phyloP scores from a whole-genome alignment of 1,140 invertebrate genomes.

The Drosophila eugracilis region DNA sequence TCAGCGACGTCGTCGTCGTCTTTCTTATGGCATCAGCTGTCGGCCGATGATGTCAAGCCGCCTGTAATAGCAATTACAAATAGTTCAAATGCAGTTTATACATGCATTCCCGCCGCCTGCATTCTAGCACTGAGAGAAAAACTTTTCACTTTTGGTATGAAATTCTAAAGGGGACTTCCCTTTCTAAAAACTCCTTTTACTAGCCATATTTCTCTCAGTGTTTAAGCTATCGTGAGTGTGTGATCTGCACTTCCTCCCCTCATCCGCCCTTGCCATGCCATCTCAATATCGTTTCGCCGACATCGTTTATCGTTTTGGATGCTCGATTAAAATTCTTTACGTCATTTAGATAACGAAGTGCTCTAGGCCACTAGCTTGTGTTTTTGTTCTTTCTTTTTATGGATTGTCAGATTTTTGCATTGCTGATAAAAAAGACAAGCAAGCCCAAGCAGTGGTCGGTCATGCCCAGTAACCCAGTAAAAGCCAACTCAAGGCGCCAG shows the following conservation, averaged over 20 bases:
- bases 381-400: not conserved
- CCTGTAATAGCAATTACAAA: constrained; percentile 78
- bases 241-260: not conserved
- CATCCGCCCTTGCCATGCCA: not conserved
- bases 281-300: constrained; percentile 19
- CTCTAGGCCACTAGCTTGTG: constrained; percentile 10
- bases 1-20: constrained; percentile 45
- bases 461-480: constrained; percentile 56
- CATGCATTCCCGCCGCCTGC: constrained; percentile 9
- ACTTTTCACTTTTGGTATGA: not conserved
- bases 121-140: not conserved
- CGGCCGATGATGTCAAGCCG: constrained; percentile 75
- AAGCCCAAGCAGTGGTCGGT: constrained; percentile 11
- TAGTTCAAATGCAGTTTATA: constrained; percentile 36
- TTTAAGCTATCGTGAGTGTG: constrained; percentile 1
- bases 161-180: too few species aligned
- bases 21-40: constrained; percentile 44
- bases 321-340: constrained; percentile 81
- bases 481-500: constrained; percentile 1
- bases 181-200: not conserved
- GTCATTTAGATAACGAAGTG: constrained; percentile 67
- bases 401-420: constrained; percentile 28
- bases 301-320: constrained; percentile 73
- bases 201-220: not conserved
- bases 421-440: constrained; percentile 43